A percentile compares a stretch with the other conserved stretches of the same genome.
Conservation (phyloP, 2,888 invertebrate species). For the Ischnus inquisitorius region DNA sequence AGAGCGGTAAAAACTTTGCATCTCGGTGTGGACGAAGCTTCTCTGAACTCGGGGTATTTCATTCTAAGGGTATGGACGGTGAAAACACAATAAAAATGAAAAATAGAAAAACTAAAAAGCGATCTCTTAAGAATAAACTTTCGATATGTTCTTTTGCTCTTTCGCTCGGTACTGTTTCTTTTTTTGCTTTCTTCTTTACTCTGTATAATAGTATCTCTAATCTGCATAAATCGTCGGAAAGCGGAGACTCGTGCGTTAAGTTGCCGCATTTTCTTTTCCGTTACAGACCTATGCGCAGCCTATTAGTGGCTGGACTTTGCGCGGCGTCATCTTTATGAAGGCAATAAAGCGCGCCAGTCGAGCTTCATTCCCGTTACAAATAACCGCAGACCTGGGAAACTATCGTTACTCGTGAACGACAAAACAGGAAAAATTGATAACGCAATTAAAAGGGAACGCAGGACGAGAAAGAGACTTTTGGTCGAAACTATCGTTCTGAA, state of each 20-base stretch:
- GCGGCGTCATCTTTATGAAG: slow-evolving; percentile 80
- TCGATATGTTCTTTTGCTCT: slow-evolving; percentile 29
- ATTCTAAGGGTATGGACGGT: slow-evolving; percentile 27
- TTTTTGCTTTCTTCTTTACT: slow-evolving; percentile 5
- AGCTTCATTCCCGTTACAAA: slow-evolving; percentile 79
- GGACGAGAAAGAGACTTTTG: neutral
- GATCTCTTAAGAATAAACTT: slow-evolving; percentile 15
- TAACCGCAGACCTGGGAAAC: slow-evolving; percentile 79
- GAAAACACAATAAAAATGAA: slow-evolving; percentile 13
- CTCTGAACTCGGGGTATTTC: slow-evolving; percentile 11
- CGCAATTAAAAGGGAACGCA: slow-evolving; percentile 25
- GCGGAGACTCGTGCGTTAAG: neutral
- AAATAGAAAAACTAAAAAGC: neutral
- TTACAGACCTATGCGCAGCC: neutral
- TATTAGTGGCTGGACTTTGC: slow-evolving; percentile 21
- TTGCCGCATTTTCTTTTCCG: neutral
- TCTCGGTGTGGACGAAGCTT: slow-evolving; percentile 3
- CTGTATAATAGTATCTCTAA: slow-evolving; percentile 47
- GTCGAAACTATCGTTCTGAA: no score
- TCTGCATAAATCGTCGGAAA: slow-evolving; percentile 63
- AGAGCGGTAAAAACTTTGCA: slow-evolving; percentile 19
- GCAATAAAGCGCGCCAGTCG: slow-evolving; percentile 78
- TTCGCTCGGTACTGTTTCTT: slow-evolving; percentile 8
- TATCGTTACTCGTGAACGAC: slow-evolving; percentile 73
- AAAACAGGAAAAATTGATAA: slow-evolving; percentile 29